Evolutionary conservation across 1,140 invertebrate species (phyloP).

Genomic region (Adelges cooleyi): DNA sequence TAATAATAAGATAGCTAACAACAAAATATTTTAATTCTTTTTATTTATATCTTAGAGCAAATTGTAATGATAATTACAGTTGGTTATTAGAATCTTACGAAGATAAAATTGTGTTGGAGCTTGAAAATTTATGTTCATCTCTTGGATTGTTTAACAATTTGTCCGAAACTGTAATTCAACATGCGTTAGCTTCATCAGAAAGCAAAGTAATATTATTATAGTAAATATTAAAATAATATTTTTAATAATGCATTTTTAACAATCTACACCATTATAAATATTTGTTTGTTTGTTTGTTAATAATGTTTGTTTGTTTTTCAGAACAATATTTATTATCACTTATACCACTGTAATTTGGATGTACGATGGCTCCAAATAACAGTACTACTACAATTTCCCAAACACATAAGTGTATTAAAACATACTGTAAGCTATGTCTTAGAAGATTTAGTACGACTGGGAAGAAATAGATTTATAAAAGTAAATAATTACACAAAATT

Average conservation of each 20-base stretch:
- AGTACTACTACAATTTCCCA: not conserved
- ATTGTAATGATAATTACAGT: not conserved
- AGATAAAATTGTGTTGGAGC: constrained; percentile 1
- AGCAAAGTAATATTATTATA: not conserved
- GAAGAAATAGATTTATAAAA: constrained; percentile 16
- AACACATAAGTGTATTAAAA: constrained; percentile 9
- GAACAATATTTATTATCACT: constrained; percentile 18
- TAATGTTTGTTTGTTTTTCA: not conserved
- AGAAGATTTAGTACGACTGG: constrained; percentile 1
- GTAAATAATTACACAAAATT: not conserved
- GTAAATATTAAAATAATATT: not conserved
- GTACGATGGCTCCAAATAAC: constrained; percentile 9
- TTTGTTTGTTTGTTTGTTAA: not conserved
- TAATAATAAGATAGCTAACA: not conserved
- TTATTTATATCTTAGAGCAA: not conserved
- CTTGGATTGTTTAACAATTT: constrained; percentile 14
- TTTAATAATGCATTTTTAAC: not conserved
- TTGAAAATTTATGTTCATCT: not conserved
- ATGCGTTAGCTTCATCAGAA: constrained; percentile 1
- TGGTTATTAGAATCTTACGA: constrained; percentile 4
- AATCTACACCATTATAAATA: not conserved
- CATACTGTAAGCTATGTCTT: not conserved
- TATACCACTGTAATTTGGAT: constrained; percentile 23
- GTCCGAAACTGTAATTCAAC: constrained; percentile 4
- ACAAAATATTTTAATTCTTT: not conserved